Base-by-base conservation (phyloP, 2,888 invertebrate genomes). In the Catocala fraxini region DNA sequence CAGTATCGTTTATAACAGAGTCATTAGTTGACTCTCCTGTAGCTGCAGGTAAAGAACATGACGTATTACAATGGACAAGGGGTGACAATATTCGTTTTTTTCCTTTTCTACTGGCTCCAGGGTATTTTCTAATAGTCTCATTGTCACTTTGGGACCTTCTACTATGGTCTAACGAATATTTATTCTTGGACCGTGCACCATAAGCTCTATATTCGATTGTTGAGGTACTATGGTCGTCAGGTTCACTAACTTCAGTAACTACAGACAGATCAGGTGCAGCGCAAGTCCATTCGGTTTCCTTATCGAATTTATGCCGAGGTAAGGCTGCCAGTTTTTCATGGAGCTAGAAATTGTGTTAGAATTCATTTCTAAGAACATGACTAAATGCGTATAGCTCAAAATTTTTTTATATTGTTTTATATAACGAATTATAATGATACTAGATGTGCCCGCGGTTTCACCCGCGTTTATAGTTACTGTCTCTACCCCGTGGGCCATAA, bases 231-330 rank as follows among this genome's bases (percentile, higher is more conserved):
- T 71, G 73, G 5, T 84, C 83, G 1, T 87, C 88, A n/a, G 64
- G 56, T 63, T 92, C 92, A 11, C 79, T 88, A 0, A 79, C 60
- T 77, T 92, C 92, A 0, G 83, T 77, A 0, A 93, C 87, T n/a
- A 71, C 77, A 0, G 91, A 88, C 5, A 92, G 71, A 9, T 85
- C 80, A 0, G 91, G 91, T 2, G 58, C 56, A 5, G 79, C 84
- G 55, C 86, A 85, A 0, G 91, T 82, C 41, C 77, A 81, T 0
- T 77, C 67, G 5, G 80, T 76, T 56, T 86, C 81, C 64, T 84
- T 89, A n/a, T 85, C 84, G 53, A 79, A 89, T 53, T 53, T 68
- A 52, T 75, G 80, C 3, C 68, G 69, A 5, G 92, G 88, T 42
- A 90, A 75, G 1, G 83, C 83, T 34, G 81, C 81, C 70, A 92